Percentiles rank a stretch among this genome's conserved stretches.
Conservation (phyloP, 1,140 invertebrate species). For the Apis dorsata region DNA sequence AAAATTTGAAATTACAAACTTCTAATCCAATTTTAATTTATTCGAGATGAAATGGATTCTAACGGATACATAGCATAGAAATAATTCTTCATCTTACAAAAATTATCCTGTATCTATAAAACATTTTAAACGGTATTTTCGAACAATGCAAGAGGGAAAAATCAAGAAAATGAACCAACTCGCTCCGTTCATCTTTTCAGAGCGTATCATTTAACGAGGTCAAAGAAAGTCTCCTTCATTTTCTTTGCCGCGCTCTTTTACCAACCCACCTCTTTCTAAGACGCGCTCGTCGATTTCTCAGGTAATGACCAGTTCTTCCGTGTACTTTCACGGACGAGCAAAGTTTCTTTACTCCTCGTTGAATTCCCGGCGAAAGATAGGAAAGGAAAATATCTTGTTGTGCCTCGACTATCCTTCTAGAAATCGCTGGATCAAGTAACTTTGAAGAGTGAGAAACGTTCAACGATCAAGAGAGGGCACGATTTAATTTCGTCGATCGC, state of each 20-base stretch:
- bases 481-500: too few relatives aligned
- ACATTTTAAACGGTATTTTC: neutral
- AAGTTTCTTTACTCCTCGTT: constrained; percentile 34
- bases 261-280: constrained; percentile 1
- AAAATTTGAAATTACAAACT: too few relatives aligned
- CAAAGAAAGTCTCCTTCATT: constrained; percentile 38
- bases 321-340: constrained; percentile 24
- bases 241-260: neutral
- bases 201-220: constrained; percentile 37
- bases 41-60: neutral
- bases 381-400: constrained; percentile 7
- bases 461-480: neutral
- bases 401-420: neutral
- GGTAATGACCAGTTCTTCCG: constrained; percentile 43
- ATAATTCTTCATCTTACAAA: too few relatives aligned
- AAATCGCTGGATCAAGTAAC: neutral
- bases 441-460: neutral
- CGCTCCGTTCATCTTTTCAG: constrained; percentile 1
- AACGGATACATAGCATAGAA: too few relatives aligned
- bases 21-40: neutral
- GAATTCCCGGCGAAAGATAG: constrained; percentile 5
- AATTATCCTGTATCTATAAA: neutral
- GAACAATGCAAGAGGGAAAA: neutral
- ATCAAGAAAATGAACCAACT: too few relatives aligned
- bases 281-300: constrained; percentile 27